Evolutionary conservation across 2,888 invertebrate genomes (phyloP).

Genomic region (Nemurella pictetii): DNA sequence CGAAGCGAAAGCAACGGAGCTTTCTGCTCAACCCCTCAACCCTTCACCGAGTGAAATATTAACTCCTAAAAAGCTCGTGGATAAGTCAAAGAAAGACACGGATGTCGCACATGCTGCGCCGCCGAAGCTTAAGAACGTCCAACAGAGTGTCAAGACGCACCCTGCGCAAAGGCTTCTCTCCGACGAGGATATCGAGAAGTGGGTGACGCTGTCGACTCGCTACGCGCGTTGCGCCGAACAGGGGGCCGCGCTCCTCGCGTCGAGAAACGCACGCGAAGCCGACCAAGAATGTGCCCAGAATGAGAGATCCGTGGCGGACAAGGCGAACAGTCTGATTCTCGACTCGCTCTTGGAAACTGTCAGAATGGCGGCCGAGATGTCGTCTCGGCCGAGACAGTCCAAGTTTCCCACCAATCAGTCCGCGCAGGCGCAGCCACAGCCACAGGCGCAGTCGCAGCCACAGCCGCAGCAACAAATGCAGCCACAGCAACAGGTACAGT

Average conservation of each 20-base stretch:
- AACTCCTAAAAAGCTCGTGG: no score
- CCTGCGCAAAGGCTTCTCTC: not conserved
- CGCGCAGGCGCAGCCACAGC: no score
- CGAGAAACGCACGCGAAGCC: not conserved
- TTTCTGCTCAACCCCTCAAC: no score
- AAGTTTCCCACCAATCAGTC: no score
- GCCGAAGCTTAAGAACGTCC: not conserved
- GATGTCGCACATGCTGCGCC: not conserved
- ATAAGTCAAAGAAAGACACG: not conserved
- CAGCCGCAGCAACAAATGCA: no score
- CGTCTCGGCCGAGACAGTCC: no score
- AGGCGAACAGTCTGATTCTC: not conserved
- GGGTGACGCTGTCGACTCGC: not conserved
- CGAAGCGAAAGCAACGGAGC: no score
- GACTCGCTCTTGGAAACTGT: not conserved
- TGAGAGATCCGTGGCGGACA: not conserved
- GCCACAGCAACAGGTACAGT: no score
- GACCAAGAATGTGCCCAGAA: not conserved
- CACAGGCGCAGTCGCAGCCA: no score
- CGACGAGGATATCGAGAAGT: not conserved
- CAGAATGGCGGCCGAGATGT: no score
- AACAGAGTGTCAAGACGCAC: not conserved
- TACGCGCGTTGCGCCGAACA: not conserved
- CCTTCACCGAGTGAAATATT: no score
- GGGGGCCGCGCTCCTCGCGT: not conserved